Evolutionary conservation across 2,113 vertebrate species (phyloP), one percentile per base, ranked within the genome.

Genomic region (Dicerorhinus sumatrensis): DNA sequence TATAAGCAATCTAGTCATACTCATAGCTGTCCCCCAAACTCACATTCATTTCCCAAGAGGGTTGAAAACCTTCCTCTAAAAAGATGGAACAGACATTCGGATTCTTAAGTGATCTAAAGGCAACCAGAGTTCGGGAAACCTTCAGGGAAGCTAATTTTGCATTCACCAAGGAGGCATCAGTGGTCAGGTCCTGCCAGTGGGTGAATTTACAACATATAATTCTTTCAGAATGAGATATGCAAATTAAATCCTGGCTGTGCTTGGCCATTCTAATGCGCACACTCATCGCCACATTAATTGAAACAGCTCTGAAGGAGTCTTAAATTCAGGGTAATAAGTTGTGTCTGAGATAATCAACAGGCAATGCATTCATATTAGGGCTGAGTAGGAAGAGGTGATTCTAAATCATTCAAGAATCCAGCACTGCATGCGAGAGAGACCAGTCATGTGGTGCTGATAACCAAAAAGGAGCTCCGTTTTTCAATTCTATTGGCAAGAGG

Each of bases 141-240:
- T 93, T 98, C 90, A 94, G 96, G 48, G 60, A 97, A 97, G 82
- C 94, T 98, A 95, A 98, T 98, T 98, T 96, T 94, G 70, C 87
- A 98, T 98, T 98, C 96, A 97, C 95, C 97, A 94, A 97, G 77
- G 97, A 98, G 89, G 95, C 93, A 75, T 14, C 76, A 25, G 48
- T 97, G 97, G 98, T 85, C 98, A 97, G 95, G 94, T 91, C 95
- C 97, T 86, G 96, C 94, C 91, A 67, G 70, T 14, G 87, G 67
- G 82, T 97, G 91, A 93, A 97, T 98, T 98, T 98, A 98, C 33
- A 77, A 76, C 91, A 90, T 88, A 93, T 96, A 98, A 98, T 98
- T 98, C 97, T 92, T 98, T 98, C 98, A 94, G 96, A 96, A 94
- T 96, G 97, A 98, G 92, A 98, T 89, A 97, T 98, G 97, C 98